Evolutionary conservation across 2,797 vertebrate genomes (phyloP), one percentile per base, ranked within the genome.

Genomic region (Novumbra hubbsi): DNA sequence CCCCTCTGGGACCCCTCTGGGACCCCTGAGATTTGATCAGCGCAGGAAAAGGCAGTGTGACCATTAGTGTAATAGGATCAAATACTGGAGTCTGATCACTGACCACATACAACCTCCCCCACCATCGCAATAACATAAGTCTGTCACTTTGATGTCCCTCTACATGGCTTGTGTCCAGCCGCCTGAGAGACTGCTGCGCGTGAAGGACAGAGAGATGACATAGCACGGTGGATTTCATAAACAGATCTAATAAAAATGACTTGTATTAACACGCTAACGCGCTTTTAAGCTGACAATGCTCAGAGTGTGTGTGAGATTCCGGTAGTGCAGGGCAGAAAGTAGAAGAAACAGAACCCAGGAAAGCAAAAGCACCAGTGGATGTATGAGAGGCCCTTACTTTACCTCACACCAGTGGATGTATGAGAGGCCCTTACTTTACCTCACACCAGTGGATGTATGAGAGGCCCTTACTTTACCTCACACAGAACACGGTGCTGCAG

Each of bases 51-150:
- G 81, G 63, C 85, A 70, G 76, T 77, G 76, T 24, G 48, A 81
- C 84, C 88, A 90, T 90, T 88, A 90, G 79, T 63, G 88, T 87
- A 91, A 91, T 89, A 78, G 73, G 86, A 90, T 88, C 85, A 74
- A 80, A 78, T 78, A 28, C 71, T 71, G 68, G 8, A 24, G 65
- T 45, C 14, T 45, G 41, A 45, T 45, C 73, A 77, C 72, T 49
- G 65, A 52, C 80, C 65, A 28, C 64, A 9, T 34, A 9, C 32
- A n/a, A 77, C 76, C 78, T 78, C 79, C 79, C 71, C 71, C 38
- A 64, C 34, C 11, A 41, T 28, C 72, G 30, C 41, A 45, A 34
- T 76, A 68, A 30, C 62, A 70, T 71, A 71, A 60, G 75, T 73
- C 65, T 55, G 70, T 67, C 14, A 48, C 50, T 24, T 15, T 28